Evolutionary conservation across 1,140 invertebrate genomes (phyloP).

Genomic region (Nymphalis io): DNA sequence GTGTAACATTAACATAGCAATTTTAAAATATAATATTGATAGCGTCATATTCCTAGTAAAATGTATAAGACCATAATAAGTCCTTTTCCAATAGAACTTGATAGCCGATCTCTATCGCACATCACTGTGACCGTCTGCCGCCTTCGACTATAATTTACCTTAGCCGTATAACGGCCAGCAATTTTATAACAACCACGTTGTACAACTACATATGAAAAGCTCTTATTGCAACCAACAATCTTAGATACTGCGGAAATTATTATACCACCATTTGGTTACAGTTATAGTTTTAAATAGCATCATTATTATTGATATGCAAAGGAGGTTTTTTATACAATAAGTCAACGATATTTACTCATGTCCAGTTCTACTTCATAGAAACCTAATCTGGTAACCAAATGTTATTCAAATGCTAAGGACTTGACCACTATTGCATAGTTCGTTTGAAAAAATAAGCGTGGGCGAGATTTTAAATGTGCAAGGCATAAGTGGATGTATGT

Average conservation of each 20-base stretch:
- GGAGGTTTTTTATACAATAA: constrained; percentile 36
- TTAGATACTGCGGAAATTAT: neutral
- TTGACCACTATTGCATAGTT: constrained; percentile 61
- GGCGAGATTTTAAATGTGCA: constrained; percentile 72
- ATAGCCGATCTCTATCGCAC: constrained; percentile 54
- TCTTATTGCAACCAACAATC: constrained; percentile 10
- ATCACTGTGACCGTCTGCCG: constrained; percentile 46
- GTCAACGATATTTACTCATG: constrained; percentile 56
- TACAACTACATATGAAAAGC: constrained; percentile 55
- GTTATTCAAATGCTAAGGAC: constrained; percentile 77
- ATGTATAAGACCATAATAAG: constrained; percentile 15
- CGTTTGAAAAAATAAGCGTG: constrained; percentile 65
- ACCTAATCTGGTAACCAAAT: constrained; percentile 79
- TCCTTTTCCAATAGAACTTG: constrained; percentile 32
- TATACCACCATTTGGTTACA: neutral
- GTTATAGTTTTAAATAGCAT: constrained; percentile 7
- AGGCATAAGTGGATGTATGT: constrained; percentile 73
- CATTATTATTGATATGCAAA: constrained; percentile 39
- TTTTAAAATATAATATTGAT: constrained; percentile 1
- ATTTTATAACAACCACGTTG: constrained; percentile 61
- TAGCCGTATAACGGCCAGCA: constrained; percentile 60
- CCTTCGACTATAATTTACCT: constrained; percentile 70
- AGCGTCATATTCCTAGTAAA: neutral
- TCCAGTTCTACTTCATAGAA: constrained; percentile 62
- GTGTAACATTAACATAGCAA: neutral